Base-by-base conservation (phyloP, 2,888 invertebrate species). In the Metopia argyrocephala region DNA sequence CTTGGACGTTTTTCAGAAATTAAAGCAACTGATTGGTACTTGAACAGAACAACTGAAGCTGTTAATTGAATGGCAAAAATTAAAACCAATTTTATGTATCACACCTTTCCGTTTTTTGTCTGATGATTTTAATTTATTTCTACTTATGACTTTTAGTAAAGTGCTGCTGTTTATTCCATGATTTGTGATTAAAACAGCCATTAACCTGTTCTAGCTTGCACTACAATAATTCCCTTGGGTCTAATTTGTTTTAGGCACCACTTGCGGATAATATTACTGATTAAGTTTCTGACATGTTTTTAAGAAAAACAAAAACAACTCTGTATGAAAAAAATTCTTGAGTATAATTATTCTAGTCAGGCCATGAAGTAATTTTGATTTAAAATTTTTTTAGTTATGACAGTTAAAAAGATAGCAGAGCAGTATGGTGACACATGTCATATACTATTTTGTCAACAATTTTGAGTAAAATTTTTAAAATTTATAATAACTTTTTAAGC, bases 361-460 rank as follows among this genome's bases (percentile, higher is more conserved):
- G 5, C n/a, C 6, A 48, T 2, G n/a, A n/a, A n/a, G n/a, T n/a
- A n/a, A n/a, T n/a, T 48, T 20, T 48, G 5, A 6, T 31, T 48
- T 18, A 7, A 48, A n/a, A n/a, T n/a, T n/a, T n/a, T n/a, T 3
- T 15, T 48, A n/a, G n/a, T 46, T 54, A 73, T 48, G 76, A 31
- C 23, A 57, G 66, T 68, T 76, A 65, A 76, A 76, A 54, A 81
- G 76, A 65, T 75, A 68, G 75, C 56, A 79, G 45, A 68, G 27
- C 28, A 54, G 27, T 48, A 15, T 56, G 76, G 9, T 81, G 65
- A 70, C 81, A 70, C 61, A 81, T 69, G 69, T 78, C 76, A 78
- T 78, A 74, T n/a, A 73, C 4, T 12, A 48, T 76, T 65, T 64
- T 61, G 57, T 27, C 21, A 61, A 20, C 9, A 50, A 62, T 59